Evolutionary conservation across 2,113 vertebrate genomes (phyloP), one percentile per base, ranked within the genome.

Genomic region (Leptocoma aspasia): DNA sequence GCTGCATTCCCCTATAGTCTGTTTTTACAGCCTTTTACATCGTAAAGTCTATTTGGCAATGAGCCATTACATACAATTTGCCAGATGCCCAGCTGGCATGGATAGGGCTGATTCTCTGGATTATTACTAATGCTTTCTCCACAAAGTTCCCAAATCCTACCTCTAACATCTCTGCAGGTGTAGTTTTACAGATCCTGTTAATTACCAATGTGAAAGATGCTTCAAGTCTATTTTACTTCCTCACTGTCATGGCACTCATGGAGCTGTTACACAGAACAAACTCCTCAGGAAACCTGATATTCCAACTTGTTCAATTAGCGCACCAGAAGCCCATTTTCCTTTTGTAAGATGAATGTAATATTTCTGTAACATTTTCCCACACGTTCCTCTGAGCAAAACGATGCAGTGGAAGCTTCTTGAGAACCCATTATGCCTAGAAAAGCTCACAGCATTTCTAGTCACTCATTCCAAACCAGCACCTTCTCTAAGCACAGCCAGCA

Each of bases 341-440:
- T 81, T 56, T 3, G 0, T 19, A 71, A 66, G 22, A 70, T 2
- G 8, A 65, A 78, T 33, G 18, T 33, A 35, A 3, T 24, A 47
- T 3, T 59, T 60, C 68, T 37, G 44, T 20, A 83, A 73, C 13
- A 30, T 39, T 57, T 39, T 30, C 31, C 42, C 31, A 82, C 14
- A 21, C 0, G 0, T 42, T 75, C 18, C 54, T 81, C 27, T 3
- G 8, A 89, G 65, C 28, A 61, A 70, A n/a, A 70, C 2, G 16
- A 70, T 35, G 56, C 35, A 63, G 37, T 7, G 7, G 39, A 82
- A 95, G 45, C 22, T 75, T 68, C 45, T 16, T 59, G 52, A 72
- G 14, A 44, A 56, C 11, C 2, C 45, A 12, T 10, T 31, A 33
- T 33, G 28, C 50, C 54, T 65, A 64, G 21, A 63, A 49, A 76